These are phyloP conservation scores for Bufotes viridis DNA, from an alignment of 2,797 vertebrate genomes.

Conservation along the genomic window DNA sequence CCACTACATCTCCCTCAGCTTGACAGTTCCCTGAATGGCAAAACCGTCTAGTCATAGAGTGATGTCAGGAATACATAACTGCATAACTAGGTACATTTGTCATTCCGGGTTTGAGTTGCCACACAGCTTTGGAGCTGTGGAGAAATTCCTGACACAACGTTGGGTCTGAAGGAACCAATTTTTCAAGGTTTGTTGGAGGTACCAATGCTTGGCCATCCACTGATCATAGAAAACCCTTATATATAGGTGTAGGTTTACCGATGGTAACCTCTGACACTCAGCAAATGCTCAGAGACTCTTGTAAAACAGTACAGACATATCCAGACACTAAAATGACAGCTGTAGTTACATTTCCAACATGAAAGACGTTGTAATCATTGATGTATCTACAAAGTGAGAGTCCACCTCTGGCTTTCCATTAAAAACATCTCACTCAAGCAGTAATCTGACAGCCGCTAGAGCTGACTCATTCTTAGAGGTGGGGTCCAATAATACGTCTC, in stretches of 20 bases:
- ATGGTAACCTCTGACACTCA: not conserved
- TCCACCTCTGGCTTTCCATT: not conserved
- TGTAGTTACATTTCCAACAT: not conserved
- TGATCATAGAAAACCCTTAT: not conserved
- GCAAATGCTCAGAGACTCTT: not conserved
- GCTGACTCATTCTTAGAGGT: conserved; percentile 51
- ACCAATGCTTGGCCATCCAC: not conserved
- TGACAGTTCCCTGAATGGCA: no score
- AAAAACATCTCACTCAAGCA: not conserved
- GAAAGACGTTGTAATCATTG: not conserved
- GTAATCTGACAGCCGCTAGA: not conserved
- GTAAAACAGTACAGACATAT: not conserved
- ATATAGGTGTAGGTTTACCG: not conserved
- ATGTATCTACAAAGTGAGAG: not conserved
- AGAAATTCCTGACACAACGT: no score
- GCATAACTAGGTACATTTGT: no score
- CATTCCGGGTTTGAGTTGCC: no score
- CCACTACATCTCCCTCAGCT: no score
- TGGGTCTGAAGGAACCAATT: no score
- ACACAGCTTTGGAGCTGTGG: no score
- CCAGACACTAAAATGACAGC: not conserved
- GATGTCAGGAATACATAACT: no score
- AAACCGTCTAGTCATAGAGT: no score
- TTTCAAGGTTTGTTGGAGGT: not conserved
- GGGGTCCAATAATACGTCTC: not conserved